phyloP scores from a whole-genome alignment of 2,797 vertebrate species.

The Danio jaintianensis region DNA sequence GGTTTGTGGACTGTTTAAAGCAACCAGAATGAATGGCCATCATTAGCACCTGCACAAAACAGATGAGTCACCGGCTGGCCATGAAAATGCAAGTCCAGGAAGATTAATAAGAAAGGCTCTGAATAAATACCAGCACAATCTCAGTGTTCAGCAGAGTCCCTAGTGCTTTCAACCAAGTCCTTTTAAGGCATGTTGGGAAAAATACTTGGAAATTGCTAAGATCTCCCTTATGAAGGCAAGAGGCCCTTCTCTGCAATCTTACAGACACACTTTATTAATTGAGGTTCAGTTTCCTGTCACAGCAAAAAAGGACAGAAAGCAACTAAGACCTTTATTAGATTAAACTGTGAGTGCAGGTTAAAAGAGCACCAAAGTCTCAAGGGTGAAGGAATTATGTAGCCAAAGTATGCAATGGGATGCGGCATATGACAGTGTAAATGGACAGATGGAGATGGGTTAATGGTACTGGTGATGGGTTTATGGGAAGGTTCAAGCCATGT shows the following conservation, averaged over 20 bases:
- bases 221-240: constrained; percentile 55
- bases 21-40: neutral
- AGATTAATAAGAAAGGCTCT: constrained; percentile 21
- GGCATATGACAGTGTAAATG: neutral
- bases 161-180: constrained; percentile 53
- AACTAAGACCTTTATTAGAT: constrained; percentile 53
- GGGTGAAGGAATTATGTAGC: constrained; percentile 1
- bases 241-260: constrained; percentile 63
- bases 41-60: constrained; percentile 26
- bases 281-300: constrained; percentile 52
- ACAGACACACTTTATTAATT: constrained; percentile 63
- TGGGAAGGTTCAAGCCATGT: neutral
- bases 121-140: constrained; percentile 38
- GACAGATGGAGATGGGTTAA: neutral
- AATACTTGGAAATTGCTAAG: constrained; percentile 74
- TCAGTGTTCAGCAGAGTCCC: constrained; percentile 20
- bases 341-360: constrained; percentile 27
- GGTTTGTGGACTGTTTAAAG: neutral
- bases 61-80: neutral
- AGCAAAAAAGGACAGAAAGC: constrained; percentile 51
- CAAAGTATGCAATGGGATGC: constrained; percentile 4
- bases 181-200: constrained; percentile 78
- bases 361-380: neutral
- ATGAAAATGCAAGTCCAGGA: neutral
- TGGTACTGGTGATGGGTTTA: constrained; percentile 3